phyloP scores from a whole-genome alignment of 2,888 invertebrate species.

The Callimorpha dominula region DNA sequence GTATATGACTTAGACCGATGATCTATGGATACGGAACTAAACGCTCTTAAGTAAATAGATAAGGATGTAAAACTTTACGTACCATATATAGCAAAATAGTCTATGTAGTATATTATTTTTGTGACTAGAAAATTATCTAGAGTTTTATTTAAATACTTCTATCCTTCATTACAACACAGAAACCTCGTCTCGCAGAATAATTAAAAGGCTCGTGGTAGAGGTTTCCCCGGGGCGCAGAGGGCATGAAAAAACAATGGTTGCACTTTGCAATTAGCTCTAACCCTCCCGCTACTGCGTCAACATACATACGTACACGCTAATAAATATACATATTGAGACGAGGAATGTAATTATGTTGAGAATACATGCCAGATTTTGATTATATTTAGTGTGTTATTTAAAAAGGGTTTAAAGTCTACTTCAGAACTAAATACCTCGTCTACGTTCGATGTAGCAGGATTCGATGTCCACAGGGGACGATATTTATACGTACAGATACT shows the following conservation, averaged over 20 bases:
- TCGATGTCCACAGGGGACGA: neutral
- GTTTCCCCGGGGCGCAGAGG: constrained; percentile 57
- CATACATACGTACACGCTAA: constrained; percentile 17
- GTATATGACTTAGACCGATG: too few relatives aligned
- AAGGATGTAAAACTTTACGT: neutral
- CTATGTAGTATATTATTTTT: neutral
- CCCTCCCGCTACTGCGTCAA: constrained; percentile 51
- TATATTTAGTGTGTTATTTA: neutral
- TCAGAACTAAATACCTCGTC: neutral
- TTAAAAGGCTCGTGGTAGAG: constrained; percentile 59
- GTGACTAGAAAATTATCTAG: neutral
- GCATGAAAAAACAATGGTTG: constrained; percentile 72
- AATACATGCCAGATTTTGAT: neutral
- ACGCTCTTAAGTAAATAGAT: neutral
- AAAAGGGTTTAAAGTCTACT: neutral
- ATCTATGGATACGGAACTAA: neutral
- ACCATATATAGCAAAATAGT: neutral
- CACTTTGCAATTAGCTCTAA: constrained; percentile 79
- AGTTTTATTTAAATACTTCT: constrained; percentile 21
- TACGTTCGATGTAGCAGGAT: neutral
- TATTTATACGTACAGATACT: neutral
- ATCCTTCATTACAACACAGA: constrained; percentile 23
- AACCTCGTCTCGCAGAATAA: constrained; percentile 62
- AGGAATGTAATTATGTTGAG: constrained; percentile 18
- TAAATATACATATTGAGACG: constrained; percentile 22